Percentiles rank a stretch among this genome's conserved stretches.
Evolutionary conservation across 2,113 vertebrate genomes (phyloP).

Genomic region (Salvelinus fontinalis): DNA sequence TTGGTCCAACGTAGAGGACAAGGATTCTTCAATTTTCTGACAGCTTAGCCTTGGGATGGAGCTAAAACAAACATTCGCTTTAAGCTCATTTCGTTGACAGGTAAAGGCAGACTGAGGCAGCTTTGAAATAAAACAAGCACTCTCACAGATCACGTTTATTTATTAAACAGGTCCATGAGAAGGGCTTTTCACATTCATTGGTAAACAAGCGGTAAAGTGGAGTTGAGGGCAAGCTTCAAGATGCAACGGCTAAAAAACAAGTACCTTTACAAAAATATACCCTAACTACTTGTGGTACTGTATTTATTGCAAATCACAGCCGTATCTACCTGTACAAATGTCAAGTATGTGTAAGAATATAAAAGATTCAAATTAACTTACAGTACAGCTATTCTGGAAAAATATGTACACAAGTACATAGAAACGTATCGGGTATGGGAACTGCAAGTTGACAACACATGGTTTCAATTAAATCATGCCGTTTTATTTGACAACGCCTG

Average conservation of each 20-base stretch:
- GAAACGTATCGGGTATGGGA: conserved; percentile 11
- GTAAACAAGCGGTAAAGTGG: conserved; percentile 68
- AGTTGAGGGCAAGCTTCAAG: conserved; percentile 38
- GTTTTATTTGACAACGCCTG: conserved; percentile 25
- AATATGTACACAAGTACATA: conserved; percentile 51
- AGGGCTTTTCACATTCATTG: conserved; percentile 73
- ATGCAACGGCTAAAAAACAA: conserved; percentile 29
- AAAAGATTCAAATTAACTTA: conserved; percentile 51
- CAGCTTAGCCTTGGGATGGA: conserved; percentile 41
- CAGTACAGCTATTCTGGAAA: conserved; percentile 47
- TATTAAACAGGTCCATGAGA: conserved; percentile 64
- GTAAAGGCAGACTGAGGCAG: neutral
- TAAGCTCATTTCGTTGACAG: neutral
- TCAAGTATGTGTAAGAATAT: conserved; percentile 54
- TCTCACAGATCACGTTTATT: conserved; percentile 60
- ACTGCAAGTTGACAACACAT: conserved; percentile 17
- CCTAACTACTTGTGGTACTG: conserved; percentile 17
- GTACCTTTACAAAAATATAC: conserved; percentile 55
- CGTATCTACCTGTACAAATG: conserved; percentile 58
- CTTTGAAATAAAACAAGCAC: conserved; percentile 16
- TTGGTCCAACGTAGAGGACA: conserved; percentile 10
- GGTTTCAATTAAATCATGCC: conserved; percentile 37
- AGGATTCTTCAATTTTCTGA: conserved; percentile 30
- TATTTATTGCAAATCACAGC: conserved; percentile 61
- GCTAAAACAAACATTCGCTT: conserved; percentile 21